These are phyloP conservation scores for Hippolais icterina DNA, from an alignment of 2,113 vertebrate genomes.

Conservation along the genomic window DNA sequence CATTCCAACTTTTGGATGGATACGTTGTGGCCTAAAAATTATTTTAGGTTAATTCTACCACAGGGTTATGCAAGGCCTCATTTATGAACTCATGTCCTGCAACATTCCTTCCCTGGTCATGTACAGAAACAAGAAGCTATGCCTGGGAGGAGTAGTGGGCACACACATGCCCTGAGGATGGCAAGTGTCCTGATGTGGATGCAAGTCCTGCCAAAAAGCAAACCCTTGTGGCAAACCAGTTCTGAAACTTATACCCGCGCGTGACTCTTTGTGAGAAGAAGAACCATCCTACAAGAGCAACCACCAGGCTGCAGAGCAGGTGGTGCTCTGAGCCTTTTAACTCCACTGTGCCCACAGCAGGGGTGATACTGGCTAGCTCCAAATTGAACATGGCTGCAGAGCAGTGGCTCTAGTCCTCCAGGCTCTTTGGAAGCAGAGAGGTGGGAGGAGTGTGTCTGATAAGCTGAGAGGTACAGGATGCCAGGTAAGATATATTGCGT, in stretches of 20 bases:
- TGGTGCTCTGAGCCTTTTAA: background rate
- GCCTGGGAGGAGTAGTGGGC: background rate
- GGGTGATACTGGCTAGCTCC: background rate
- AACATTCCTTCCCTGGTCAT: background rate
- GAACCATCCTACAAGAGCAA: background rate
- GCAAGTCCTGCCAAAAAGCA: background rate
- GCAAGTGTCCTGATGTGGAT: background rate
- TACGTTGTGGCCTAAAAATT: background rate
- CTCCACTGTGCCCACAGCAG: background rate
- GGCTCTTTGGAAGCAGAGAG: background rate
- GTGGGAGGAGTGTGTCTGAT: background rate
- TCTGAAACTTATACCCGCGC: fast-evolving
- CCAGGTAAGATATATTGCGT: conserved; percentile 59
- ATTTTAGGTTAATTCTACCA: background rate
- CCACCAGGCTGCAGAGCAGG: background rate
- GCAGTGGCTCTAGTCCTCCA: background rate
- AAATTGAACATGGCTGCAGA: background rate
- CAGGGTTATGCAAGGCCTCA: background rate
- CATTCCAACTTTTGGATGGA: background rate
- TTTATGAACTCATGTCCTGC: background rate
- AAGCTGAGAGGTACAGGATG: background rate
- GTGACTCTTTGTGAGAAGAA: background rate
- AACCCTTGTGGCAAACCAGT: background rate
- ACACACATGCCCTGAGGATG: no score
- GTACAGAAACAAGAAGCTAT: background rate